Evolutionary conservation across 1,140 invertebrate species (phyloP), one percentile per base, ranked within the genome.

Genomic region (Trypoxylus dichotomus): DNA sequence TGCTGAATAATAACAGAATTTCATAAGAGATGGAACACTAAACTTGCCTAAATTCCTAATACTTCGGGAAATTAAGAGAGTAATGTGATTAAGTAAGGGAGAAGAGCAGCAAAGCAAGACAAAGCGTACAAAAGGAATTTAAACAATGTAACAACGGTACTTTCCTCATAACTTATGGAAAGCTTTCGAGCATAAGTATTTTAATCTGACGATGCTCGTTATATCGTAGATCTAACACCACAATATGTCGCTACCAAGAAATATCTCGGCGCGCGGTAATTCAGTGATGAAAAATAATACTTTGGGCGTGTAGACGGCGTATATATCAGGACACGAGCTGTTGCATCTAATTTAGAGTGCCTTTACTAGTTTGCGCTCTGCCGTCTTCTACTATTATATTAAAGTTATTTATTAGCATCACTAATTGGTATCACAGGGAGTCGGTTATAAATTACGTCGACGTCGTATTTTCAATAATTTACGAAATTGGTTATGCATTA

Each of bases 271-370:
- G 21, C 60, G 27, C 6, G 24, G 27, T 68, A 68, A 68, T 68
- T 68, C 60, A 68, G 60, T 21, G 60, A 68, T 68, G 60, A 68
- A 68, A 68, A 68, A 68, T 68, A 68, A 68, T 68, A 68, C 60
- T 68, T 68, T 68, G 60, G 60, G 60, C 60, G 60, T 68, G 60
- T 68, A 68, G 60, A 68, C 21, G 60, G 60, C 60, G n/a, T 68
- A 68, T 68, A 68, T 68, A 68, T 68, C 60, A 68, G 27, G 60
- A 68, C 60, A 29, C 27, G 60, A 68, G 27, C 60, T 68, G 60
- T 68, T 68, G 60, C 60, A 68, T 68, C 60, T 68, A 68, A 68
- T 68, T 68, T 68, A 68, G 60, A 68, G 25, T 27, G 60, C 60
- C 60, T 68, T 68, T 68, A 29, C 60, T 68, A 68, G 60, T 68